phyloP scores from a whole-genome alignment of 2,888 invertebrate species.

The Tortricodes alternella region DNA sequence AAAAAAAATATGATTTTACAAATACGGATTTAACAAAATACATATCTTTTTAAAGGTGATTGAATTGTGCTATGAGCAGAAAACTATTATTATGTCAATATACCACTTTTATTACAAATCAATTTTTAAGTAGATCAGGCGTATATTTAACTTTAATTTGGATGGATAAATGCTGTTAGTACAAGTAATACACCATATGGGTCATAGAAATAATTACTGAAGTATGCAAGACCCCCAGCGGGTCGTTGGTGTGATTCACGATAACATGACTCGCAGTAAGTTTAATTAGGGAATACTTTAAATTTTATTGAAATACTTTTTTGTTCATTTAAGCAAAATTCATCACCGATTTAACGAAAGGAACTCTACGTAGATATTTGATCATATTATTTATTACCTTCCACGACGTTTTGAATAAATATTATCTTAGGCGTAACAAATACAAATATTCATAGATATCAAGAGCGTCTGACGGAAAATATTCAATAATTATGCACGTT shows the following conservation, averaged over 20 bases:
- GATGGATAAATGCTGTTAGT: neutral
- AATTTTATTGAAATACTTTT: neutral
- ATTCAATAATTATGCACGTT: too few species aligned
- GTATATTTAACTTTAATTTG: too few species aligned
- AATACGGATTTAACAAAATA: neutral
- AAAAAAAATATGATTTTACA: neutral
- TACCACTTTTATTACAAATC: too few species aligned
- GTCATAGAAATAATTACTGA: too few species aligned
- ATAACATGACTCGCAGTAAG: too few species aligned
- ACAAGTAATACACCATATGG: neutral
- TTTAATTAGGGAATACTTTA: neutral
- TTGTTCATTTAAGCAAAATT: neutral
- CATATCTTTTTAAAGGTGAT: too few species aligned
- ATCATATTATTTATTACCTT: neutral
- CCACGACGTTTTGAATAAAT: slow-evolving; percentile 5
- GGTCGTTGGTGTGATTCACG: too few species aligned
- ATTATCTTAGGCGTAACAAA: neutral
- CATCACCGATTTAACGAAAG: neutral
- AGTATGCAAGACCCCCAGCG: too few species aligned
- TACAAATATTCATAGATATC: too few species aligned
- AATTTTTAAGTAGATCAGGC: too few species aligned
- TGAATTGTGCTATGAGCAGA: neutral
- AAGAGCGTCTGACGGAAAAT: too few species aligned
- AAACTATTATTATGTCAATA: neutral
- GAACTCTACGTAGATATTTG: neutral